phyloP scores from a whole-genome alignment of 2,888 invertebrate genomes.

The Smittia aterrima region DNA sequence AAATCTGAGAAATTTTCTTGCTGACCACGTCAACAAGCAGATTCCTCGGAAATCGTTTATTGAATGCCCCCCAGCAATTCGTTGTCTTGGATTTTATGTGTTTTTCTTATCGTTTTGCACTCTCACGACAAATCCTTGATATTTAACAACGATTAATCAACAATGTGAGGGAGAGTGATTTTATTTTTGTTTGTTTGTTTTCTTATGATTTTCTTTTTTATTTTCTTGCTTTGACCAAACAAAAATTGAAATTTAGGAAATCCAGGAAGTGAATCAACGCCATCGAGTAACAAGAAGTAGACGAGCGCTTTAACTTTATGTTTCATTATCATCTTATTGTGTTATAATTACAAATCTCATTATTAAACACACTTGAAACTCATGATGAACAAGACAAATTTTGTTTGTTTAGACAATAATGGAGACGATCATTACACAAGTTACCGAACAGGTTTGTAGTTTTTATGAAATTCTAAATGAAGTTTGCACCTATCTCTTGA shows the following conservation, averaged over 20 bases:
- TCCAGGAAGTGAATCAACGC: constrained; percentile 25
- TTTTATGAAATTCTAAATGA: background rate
- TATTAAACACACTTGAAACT: constrained; percentile 6
- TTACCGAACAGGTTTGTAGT: constrained; percentile 36
- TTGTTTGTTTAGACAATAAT: constrained; percentile 35
- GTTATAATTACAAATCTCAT: constrained; percentile 22
- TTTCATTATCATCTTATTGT: constrained; percentile 21
- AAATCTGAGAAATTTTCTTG: background rate
- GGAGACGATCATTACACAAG: constrained; percentile 27
- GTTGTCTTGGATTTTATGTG: constrained; percentile 56
- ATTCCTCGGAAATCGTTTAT: background rate
- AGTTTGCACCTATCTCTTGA: background rate
- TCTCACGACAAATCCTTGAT: constrained; percentile 43
- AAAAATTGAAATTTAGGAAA: constrained; percentile 4
- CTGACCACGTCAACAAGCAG: background rate
- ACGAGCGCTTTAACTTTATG: background rate
- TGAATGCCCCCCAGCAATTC: background rate
- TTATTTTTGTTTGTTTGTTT: constrained; percentile 27
- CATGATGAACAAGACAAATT: constrained; percentile 29
- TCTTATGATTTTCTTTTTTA: constrained; percentile 42
- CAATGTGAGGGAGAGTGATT: constrained; percentile 8
- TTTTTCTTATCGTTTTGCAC: constrained; percentile 50
- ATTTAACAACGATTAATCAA: constrained; percentile 27
- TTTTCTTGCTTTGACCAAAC: constrained; percentile 6
- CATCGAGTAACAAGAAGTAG: constrained; percentile 31